Base-by-base conservation (phyloP, 2,888 invertebrate genomes). In the Autographa gamma region DNA sequence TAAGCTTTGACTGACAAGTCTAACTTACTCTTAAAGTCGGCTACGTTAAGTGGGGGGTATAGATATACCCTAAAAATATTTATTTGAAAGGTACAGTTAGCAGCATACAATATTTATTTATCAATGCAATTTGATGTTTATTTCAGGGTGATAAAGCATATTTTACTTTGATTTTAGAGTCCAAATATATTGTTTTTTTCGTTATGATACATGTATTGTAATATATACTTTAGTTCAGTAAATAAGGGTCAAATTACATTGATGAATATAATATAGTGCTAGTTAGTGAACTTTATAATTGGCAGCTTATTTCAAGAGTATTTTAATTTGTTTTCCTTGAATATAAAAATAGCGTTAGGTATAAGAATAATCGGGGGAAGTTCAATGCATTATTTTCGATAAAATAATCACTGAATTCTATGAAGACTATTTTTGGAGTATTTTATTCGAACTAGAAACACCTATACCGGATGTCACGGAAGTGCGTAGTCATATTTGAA, bases 371-470 rank as follows among this genome's bases (percentile, higher is more conserved):
- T 59, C 61, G 65, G 67, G 66, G 73, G 84, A 82, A 82, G 62
- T 82, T 82, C 84, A 84, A 77, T 60, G 74, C 18, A 84, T 84
- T 82, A 82, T 82, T 82, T 82, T 79, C 68, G 71, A 62, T 72
- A 79, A 82, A 82, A 82, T 82, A 82, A 82, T 69, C 73, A 82
- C 77, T 84, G 84, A 82, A 82, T 79, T 84, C 84, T 76, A 32
- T 66, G 48, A 38, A 19, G 65, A 54, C 34, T 64, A 6, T 56
- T 9, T 54, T 52, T 5, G 0, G 64, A 60, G 52, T 43, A 71
- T 41, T 66, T 60, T 63, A n/a, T n/a, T 54, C 34, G 41, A 63
- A 69, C 38, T 38, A 38, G 38, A 38, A 38, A 14, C 31, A 56
- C 60, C 41, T n/a, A 38, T 41, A 60, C 41, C 32, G n/a, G n/a